Evolutionary conservation across 2,113 vertebrate species (phyloP).

Genomic region (Synchiropus splendidus): DNA sequence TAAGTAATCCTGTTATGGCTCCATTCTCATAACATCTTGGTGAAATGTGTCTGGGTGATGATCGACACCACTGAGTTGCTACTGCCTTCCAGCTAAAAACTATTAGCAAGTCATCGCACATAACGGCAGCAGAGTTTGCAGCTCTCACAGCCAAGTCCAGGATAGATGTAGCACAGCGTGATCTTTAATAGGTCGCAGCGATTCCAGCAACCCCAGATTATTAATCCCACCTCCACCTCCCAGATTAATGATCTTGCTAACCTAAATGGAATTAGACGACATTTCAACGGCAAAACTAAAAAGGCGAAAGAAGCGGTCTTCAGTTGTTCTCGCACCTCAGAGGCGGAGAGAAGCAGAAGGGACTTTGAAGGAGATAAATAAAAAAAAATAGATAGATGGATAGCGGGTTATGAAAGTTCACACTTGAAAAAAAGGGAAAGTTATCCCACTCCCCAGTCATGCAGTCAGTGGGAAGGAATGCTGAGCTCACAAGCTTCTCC

Average conservation of each 20-base stretch:
- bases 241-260: slow-evolving; percentile 55
- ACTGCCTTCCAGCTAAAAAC: slow-evolving; percentile 8
- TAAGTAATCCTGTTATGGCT: no score
- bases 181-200: slow-evolving; percentile 37
- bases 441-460: slow-evolving; percentile 38
- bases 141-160: slow-evolving; percentile 5
- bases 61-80: background rate
- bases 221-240: no score
- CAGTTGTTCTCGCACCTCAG: slow-evolving; percentile 40
- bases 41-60: no score
- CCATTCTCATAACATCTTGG: no score
- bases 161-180: slow-evolving; percentile 41
- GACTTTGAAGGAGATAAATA: slow-evolving; percentile 19
- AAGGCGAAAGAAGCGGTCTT: slow-evolving; percentile 38
- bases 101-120: slow-evolving; percentile 8
- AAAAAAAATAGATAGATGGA: slow-evolving; percentile 26
- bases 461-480: slow-evolving; percentile 65
- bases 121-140: slow-evolving; percentile 12
- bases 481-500: slow-evolving; percentile 62
- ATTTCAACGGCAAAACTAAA: slow-evolving; percentile 43
- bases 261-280: slow-evolving; percentile 52
- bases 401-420: slow-evolving; percentile 4
- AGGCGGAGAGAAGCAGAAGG: slow-evolving; percentile 8
- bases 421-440: slow-evolving; percentile 25
- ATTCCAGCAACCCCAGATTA: slow-evolving; percentile 32